phyloP scores from a whole-genome alignment of 2,888 invertebrate species.

The Agapostemon virescens region DNA sequence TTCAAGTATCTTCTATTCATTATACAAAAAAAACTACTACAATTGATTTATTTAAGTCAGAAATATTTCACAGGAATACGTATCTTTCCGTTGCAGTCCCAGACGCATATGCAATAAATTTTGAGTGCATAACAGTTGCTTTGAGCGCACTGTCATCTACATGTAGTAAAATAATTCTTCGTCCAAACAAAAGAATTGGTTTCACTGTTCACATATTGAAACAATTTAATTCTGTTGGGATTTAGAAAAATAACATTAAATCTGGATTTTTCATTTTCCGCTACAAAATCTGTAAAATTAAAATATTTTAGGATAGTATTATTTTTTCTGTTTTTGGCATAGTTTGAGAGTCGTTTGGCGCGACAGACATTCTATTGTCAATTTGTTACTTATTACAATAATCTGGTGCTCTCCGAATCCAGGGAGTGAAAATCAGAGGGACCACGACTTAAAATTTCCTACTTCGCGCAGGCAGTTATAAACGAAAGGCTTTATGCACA shows the following conservation, averaged over 20 bases:
- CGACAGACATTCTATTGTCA: neutral
- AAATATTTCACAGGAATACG: neutral
- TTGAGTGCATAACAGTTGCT: too few species aligned
- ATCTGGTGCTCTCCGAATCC: slow-evolving; percentile 26
- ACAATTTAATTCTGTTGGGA: neutral
- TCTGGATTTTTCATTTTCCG: neutral
- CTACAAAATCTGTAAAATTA: neutral
- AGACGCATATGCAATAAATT: too few species aligned
- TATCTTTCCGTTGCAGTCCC: too few species aligned
- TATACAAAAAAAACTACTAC: neutral
- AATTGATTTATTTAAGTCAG: neutral
- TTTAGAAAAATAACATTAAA: neutral
- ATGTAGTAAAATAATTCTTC: neutral
- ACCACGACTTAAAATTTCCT: slow-evolving; percentile 49
- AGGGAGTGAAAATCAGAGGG: slow-evolving; percentile 34
- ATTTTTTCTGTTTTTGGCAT: neutral
- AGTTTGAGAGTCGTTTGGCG: neutral
- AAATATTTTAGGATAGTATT: neutral
- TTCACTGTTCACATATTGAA: neutral
- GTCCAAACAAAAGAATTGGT: neutral
- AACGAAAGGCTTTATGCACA: slow-evolving; percentile 68
- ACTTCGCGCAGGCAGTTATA: slow-evolving; percentile 59
- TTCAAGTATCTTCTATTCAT: neutral
- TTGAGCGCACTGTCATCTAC: neutral
- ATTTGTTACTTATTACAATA: neutral